Conservation (phyloP, 2,113 vertebrate species). For the Canis aureus region DNA sequence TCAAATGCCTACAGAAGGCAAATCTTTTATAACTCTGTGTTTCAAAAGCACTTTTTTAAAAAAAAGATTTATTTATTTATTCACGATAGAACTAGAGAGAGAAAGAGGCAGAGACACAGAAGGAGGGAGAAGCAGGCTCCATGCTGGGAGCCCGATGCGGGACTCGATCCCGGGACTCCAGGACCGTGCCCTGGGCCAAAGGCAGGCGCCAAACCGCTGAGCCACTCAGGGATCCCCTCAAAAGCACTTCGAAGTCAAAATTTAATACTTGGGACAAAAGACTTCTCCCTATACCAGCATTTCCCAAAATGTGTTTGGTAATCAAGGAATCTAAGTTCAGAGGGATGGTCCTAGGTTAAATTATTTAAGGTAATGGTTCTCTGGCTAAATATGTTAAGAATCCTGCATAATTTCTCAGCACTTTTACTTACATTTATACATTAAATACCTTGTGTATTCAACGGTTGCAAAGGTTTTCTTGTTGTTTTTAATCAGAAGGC, state of each 20-base stretch:
- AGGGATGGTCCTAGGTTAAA: background rate
- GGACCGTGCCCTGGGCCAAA: too few species aligned
- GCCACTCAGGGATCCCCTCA: background rate
- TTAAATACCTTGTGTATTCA: background rate
- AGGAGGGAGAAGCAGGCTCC: too few species aligned
- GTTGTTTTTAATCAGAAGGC: background rate
- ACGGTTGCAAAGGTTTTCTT: background rate
- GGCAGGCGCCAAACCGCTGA: too few species aligned
- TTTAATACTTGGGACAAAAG: background rate
- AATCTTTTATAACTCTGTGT: background rate
- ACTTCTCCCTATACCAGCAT: background rate
- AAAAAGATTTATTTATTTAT: too few species aligned
- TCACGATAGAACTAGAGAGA: too few species aligned
- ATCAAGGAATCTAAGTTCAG: background rate
- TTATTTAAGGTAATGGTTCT: background rate
- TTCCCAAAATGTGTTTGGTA: conserved; percentile 59
- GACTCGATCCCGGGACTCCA: too few species aligned
- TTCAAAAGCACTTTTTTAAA: conserved; percentile 10
- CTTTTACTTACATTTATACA: background rate
- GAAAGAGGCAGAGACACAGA: too few species aligned
- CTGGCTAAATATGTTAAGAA: background rate
- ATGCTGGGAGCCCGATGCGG: too few species aligned
- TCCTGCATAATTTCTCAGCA: background rate
- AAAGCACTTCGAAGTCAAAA: conserved; percentile 35
- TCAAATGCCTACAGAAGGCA: background rate